A percentile compares a stretch with the other conserved stretches of the same genome.
Evolutionary conservation across 2,797 vertebrate species (phyloP).

Genomic region (Myotis findleyi): DNA sequence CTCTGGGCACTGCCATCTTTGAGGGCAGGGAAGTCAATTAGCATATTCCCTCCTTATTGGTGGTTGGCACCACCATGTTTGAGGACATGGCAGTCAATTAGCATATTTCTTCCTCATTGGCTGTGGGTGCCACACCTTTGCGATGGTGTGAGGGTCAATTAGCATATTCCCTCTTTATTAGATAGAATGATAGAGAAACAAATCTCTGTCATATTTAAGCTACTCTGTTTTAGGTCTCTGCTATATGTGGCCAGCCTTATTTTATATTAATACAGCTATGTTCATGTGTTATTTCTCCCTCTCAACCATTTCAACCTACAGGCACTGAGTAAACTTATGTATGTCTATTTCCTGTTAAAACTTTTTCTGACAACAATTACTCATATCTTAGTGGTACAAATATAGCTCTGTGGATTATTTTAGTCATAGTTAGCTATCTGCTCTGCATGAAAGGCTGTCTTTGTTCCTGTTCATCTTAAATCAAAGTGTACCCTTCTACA

Average conservation of each 20-base stretch:
- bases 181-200: not conserved
- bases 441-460: not conserved
- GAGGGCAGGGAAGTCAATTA: too few relatives aligned
- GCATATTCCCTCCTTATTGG: too few relatives aligned
- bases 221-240: not conserved
- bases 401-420: constrained; percentile 1
- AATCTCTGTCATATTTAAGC: constrained; percentile 29
- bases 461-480: not conserved
- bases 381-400: not conserved
- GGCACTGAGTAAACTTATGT: not conserved
- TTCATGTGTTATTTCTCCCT: not conserved
- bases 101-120: too few relatives aligned
- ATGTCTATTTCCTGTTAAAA: constrained; percentile 26
- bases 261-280: not conserved
- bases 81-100: too few relatives aligned
- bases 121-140: too few relatives aligned
- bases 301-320: not conserved
- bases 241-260: not conserved
- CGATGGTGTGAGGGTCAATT: too few relatives aligned
- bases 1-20: too few relatives aligned
- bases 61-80: too few relatives aligned
- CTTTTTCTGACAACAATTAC: constrained; percentile 9
- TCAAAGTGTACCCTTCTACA: not conserved
- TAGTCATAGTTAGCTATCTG: not conserved
- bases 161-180: too few relatives aligned